Evolutionary conservation across 1,140 invertebrate genomes (phyloP).

Genomic region (Drosophila lacteicornis): DNA sequence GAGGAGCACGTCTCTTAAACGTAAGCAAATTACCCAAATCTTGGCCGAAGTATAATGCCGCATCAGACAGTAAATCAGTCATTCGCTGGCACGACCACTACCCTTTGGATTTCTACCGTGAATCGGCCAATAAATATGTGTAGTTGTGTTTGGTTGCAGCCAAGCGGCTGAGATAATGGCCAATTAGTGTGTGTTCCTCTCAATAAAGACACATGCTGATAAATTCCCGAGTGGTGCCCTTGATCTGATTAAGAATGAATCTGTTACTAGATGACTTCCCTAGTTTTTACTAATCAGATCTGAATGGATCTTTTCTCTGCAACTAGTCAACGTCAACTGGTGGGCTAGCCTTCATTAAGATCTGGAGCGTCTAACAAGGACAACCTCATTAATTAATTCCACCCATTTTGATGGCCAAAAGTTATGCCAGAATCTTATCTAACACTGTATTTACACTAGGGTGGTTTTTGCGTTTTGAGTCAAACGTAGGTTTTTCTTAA

Average conservation of each 20-base stretch:
- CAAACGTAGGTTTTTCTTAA: too few relatives aligned
- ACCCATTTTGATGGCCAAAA: neutral
- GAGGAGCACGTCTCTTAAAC: constrained; percentile 11
- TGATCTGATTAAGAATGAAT: neutral
- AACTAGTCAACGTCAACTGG: too few relatives aligned
- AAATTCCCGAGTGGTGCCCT: constrained; percentile 14
- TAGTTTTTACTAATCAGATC: neutral
- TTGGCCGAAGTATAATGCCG: neutral
- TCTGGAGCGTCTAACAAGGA: too few relatives aligned
- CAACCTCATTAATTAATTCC: neutral
- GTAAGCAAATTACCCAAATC: too few relatives aligned
- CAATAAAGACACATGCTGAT: constrained; percentile 35
- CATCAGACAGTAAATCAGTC: constrained; percentile 29
- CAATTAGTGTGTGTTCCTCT: constrained; percentile 10
- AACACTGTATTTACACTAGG: neutral
- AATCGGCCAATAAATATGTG: constrained; percentile 2
- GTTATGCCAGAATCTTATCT: constrained; percentile 4
- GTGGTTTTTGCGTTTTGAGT: too few relatives aligned
- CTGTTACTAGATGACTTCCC: neutral
- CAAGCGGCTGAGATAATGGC: constrained; percentile 14
- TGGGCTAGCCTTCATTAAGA: too few relatives aligned
- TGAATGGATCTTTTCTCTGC: too few relatives aligned
- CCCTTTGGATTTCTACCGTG: constrained; percentile 1
- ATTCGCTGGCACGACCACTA: constrained; percentile 9
- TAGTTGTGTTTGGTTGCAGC: constrained; percentile 18